Evolutionary conservation across 92 coral and sea anemone genomes (phyloP).

Genomic region (Porites lobata): DNA sequence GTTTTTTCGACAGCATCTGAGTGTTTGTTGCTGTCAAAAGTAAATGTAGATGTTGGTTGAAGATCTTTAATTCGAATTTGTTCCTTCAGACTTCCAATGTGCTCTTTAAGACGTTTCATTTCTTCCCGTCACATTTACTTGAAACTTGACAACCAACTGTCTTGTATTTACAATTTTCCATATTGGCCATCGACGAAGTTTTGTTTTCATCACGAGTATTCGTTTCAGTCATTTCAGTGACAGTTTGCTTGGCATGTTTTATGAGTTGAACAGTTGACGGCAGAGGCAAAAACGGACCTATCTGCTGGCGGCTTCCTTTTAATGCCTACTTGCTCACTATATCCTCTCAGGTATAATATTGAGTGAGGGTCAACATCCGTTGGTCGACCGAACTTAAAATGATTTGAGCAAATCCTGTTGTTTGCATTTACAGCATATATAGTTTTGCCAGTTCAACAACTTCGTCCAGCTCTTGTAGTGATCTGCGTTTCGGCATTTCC

Average conservation of each 20-base stretch:
- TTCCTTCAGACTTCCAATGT: background rate
- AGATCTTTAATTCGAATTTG: no score
- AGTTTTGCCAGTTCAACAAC: background rate
- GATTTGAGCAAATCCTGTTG: slow-evolving; percentile 5
- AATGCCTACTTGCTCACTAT: background rate
- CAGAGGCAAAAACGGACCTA: no score
- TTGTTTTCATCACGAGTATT: no score
- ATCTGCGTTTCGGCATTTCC: background rate
- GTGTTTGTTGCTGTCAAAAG: slow-evolving; percentile 26
- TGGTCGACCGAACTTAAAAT: slow-evolving; percentile 2
- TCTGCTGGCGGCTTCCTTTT: background rate
- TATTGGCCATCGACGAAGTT: no score
- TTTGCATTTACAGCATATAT: background rate
- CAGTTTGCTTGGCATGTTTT: no score
- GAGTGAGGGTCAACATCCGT: background rate
- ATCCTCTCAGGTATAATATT: background rate
- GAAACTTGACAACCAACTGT: no score
- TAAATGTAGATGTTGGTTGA: background rate
- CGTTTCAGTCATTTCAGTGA: no score
- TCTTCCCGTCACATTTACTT: no score
- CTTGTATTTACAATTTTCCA: no score
- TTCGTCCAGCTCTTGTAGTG: background rate
- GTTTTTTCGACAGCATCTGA: slow-evolving; percentile 17
- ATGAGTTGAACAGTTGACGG: background rate
- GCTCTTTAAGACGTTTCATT: background rate